These are phyloP conservation scores for Poeciliopsis prolifica DNA, from an alignment of 2,113 vertebrate species.

Conservation along the genomic window DNA sequence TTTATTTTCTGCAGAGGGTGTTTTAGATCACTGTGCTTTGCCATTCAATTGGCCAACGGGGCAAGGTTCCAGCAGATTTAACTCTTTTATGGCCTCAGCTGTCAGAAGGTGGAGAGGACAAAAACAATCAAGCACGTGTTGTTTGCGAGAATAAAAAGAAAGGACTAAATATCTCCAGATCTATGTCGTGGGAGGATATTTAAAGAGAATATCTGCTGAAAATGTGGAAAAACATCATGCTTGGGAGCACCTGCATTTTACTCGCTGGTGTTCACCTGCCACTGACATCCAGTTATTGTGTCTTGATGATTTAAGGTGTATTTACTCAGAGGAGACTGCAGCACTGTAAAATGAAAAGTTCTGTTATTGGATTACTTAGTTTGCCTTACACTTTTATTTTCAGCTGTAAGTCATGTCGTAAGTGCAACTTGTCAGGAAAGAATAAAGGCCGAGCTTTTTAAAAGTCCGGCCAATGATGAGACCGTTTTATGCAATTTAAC, in stretches of 20 bases:
- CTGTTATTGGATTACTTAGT: slow-evolving; percentile 53
- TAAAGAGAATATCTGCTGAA: background rate
- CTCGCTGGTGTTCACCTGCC: slow-evolving; percentile 34
- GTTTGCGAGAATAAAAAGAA: slow-evolving; percentile 35
- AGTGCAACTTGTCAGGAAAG: slow-evolving; percentile 44
- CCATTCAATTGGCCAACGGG: slow-evolving; percentile 66
- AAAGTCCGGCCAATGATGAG: slow-evolving; percentile 34
- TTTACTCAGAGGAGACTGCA: slow-evolving; percentile 30
- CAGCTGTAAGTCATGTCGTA: slow-evolving; percentile 51
- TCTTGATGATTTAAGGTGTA: slow-evolving; percentile 55
- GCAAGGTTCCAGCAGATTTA: slow-evolving; percentile 69
- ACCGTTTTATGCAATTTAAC: slow-evolving; percentile 46
- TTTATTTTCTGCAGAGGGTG: slow-evolving; percentile 78
- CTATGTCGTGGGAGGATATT: background rate
- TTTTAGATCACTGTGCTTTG: slow-evolving; percentile 72
- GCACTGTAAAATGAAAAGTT: slow-evolving; percentile 62
- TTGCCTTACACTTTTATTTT: slow-evolving; percentile 56
- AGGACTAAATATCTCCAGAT: slow-evolving; percentile 1
- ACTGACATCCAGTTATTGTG: slow-evolving; percentile 25
- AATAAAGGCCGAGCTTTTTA: slow-evolving; percentile 29
- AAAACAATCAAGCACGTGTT: slow-evolving; percentile 37
- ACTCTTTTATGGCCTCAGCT: slow-evolving; percentile 62
- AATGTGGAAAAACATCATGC: background rate
- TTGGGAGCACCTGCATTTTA: slow-evolving; percentile 12
- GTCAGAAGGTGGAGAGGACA: slow-evolving; percentile 58